Conservation (phyloP, 37 sponge, comb jelly and placozoan species). For the Eunapius fragilis region DNA sequence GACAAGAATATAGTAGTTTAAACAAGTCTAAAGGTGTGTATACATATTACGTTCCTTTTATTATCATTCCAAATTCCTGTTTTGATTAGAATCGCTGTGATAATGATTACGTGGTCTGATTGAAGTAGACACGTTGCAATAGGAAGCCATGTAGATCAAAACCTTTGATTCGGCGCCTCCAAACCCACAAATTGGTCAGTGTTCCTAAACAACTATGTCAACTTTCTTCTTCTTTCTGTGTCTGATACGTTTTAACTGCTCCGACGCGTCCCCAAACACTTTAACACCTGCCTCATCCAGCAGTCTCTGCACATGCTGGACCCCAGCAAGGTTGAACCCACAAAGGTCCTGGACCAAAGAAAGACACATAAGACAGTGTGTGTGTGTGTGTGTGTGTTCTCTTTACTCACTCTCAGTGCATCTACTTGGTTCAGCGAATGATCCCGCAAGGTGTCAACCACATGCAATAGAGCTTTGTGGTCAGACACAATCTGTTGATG, state of each 20-base stretch:
- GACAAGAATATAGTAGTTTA: background rate
- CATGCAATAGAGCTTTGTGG: conserved; percentile 46
- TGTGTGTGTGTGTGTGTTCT: too few relatives aligned
- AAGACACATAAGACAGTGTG: too few relatives aligned
- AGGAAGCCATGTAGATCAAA: background rate
- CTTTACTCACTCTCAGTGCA: conserved; percentile 50
- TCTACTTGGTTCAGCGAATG: conserved; percentile 29
- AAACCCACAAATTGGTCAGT: background rate
- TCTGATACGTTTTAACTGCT: conserved; percentile 14
- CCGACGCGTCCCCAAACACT: conserved; percentile 68
- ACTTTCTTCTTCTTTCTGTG: conserved; percentile 24
- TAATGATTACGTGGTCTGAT: too few relatives aligned
- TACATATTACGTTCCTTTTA: background rate
- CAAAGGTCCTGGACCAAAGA: conserved; percentile 77
- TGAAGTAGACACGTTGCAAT: background rate
- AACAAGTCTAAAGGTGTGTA: background rate
- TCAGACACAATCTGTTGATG: conserved; percentile 85
- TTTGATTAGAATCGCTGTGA: too few relatives aligned
- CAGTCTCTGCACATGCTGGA: conserved; percentile 62
- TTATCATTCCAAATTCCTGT: background rate
- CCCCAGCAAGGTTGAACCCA: conserved; percentile 87
- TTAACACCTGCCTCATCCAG: conserved; percentile 23
- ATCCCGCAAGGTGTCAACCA: conserved; percentile 63
- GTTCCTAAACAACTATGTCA: background rate
- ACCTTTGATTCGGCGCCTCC: background rate